Conservation (phyloP, 2,113 vertebrate species). For the Erythrocebus patas region DNA sequence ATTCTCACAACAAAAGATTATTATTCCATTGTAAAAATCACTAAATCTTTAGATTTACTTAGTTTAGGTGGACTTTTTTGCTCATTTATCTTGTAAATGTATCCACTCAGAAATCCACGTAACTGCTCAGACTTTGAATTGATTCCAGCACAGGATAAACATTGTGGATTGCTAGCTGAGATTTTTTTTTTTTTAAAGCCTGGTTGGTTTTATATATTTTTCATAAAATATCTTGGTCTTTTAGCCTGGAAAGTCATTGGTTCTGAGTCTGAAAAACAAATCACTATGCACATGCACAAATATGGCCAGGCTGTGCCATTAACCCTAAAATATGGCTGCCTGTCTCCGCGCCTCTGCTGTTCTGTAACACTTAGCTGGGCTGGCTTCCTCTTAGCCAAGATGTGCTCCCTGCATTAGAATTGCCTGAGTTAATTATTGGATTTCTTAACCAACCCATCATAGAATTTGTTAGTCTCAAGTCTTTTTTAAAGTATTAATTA, state of each 20-base stretch:
- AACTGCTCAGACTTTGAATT: conserved; percentile 35
- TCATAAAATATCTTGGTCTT: conserved; percentile 7
- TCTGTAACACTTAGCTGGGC: neutral
- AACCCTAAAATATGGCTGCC: neutral
- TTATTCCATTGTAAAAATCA: conserved; percentile 11
- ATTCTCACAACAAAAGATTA: conserved; percentile 3
- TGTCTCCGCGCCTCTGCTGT: neutral
- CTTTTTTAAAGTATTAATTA: neutral
- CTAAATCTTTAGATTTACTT: neutral
- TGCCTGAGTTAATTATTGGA: neutral
- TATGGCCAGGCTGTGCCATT: rapidly evolving
- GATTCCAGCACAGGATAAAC: conserved; percentile 13
- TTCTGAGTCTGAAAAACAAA: neutral
- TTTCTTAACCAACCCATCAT: neutral
- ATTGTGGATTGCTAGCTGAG: neutral
- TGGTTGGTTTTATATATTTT: neutral
- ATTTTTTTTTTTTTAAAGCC: neutral
- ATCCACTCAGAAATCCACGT: conserved; percentile 46
- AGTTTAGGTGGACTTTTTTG: neutral
- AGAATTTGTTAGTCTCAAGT: neutral
- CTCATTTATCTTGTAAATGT: neutral
- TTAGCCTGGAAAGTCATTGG: neutral
- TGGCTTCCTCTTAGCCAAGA: neutral
- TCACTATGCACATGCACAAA: neutral
- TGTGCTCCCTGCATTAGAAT: neutral